phyloP scores from a whole-genome alignment of 2,797 vertebrate species.

The Lates japonicus region DNA sequence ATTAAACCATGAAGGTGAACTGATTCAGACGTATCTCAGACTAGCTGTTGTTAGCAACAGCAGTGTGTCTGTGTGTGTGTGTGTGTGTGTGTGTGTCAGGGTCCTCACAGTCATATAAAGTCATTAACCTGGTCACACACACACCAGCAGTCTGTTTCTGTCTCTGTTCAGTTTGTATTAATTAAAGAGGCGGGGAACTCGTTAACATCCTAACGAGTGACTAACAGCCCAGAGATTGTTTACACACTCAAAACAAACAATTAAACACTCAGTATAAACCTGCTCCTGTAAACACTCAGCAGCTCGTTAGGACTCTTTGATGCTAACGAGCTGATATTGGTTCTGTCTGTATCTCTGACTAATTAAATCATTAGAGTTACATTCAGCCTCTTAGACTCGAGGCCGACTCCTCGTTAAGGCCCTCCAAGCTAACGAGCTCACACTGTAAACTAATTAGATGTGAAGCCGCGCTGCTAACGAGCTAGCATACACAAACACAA shows the following conservation, averaged over 20 bases:
- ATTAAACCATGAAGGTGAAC: no score
- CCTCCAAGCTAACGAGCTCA: not conserved
- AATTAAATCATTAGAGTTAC: conserved; percentile 46
- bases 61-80: no score
- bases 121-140: no score
- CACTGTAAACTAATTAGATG: conserved; percentile 41
- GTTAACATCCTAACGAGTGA: not conserved
- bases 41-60: no score
- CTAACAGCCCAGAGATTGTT: conserved; percentile 10
- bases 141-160: no score
- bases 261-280: conserved; percentile 32
- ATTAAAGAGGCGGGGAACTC: not conserved
- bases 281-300: conserved; percentile 26
- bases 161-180: not conserved
- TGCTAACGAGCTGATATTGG: conserved; percentile 26
- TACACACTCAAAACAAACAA: conserved; percentile 38
- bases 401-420: conserved; percentile 26
- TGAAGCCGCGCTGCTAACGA: not conserved
- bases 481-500: conserved; percentile 9
- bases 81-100: no score
- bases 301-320: conserved; percentile 36
- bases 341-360: not conserved
- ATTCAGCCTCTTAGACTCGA: conserved; percentile 27
- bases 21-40: no score
- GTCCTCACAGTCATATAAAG: no score